Evolutionary conservation across 2,113 vertebrate genomes (phyloP).

Genomic region (Rhizomys pruinosus): DNA sequence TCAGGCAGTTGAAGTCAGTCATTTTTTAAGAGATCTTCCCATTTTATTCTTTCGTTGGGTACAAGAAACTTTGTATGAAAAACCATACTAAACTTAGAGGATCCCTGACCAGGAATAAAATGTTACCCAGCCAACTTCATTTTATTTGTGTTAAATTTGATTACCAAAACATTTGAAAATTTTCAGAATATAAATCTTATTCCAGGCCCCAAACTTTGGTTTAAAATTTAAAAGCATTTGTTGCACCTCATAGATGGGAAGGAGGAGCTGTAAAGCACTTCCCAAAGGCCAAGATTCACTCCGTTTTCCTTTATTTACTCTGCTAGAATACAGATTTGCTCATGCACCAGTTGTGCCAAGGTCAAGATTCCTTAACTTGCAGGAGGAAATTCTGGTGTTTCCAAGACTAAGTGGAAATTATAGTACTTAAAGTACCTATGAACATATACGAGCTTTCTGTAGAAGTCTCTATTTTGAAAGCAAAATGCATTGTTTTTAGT

Average conservation of each 20-base stretch:
- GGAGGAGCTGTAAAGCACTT: rapidly evolving
- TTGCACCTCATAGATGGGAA: neutral
- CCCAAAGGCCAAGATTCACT: neutral
- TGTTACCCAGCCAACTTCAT: neutral
- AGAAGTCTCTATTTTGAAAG: neutral
- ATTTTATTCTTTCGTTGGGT: neutral
- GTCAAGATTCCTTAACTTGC: neutral
- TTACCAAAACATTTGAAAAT: neutral
- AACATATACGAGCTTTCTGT: neutral
- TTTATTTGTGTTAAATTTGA: neutral
- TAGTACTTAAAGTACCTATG: neutral
- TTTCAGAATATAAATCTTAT: conserved; percentile 29
- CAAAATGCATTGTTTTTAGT: neutral
- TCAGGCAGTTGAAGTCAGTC: too few relatives aligned
- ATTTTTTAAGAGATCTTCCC: neutral
- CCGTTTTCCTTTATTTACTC: neutral
- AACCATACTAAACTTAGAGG: neutral
- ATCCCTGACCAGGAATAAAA: neutral
- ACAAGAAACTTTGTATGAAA: neutral
- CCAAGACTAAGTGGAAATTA: neutral
- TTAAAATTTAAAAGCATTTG: neutral
- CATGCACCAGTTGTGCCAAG: neutral
- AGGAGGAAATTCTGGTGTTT: neutral
- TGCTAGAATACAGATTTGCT: neutral
- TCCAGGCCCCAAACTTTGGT: neutral